phyloP scores from a whole-genome alignment of 1,140 invertebrate genomes.

The Halictus rubicundus region DNA sequence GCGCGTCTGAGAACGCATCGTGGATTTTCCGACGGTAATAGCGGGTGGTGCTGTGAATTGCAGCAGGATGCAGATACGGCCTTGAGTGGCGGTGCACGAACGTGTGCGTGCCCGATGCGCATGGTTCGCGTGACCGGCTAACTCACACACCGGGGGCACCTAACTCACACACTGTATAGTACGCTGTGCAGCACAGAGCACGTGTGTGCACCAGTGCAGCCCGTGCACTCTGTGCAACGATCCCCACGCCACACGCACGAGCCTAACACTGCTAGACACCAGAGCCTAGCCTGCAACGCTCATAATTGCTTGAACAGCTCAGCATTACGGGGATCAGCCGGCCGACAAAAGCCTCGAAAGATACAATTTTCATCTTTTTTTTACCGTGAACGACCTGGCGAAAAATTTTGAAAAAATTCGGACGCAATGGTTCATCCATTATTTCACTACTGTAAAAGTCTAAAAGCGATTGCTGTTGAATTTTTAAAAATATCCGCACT shows the following conservation, averaged over 20 bases:
- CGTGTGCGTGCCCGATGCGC: constrained; percentile 24
- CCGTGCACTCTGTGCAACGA: not conserved
- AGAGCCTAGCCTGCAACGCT: not conserved
- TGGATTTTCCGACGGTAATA: constrained; percentile 32
- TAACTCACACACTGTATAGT: no score
- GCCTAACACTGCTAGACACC: constrained; percentile 11
- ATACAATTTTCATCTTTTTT: no score
- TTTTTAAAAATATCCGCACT: no score
- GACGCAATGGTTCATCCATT: no score
- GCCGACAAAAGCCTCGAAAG: no score
- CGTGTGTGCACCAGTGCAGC: constrained; percentile 4
- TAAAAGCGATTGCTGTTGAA: no score
- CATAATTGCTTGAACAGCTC: not conserved
- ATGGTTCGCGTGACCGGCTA: constrained; percentile 27
- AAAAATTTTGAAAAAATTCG: no score
- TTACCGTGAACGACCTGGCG: no score
- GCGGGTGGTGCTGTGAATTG: constrained; percentile 35
- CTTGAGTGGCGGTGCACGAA: constrained; percentile 55
- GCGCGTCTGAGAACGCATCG: constrained; percentile 32
- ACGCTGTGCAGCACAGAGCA: not conserved
- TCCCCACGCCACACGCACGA: not conserved
- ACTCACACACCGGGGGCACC: not conserved
- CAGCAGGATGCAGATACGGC: constrained; percentile 64
- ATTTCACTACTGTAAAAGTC: no score
- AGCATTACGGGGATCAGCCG: not conserved